These are phyloP conservation scores for Neoascia interrupta DNA, from an alignment of 2,888 invertebrate genomes.

Conservation along the genomic window DNA sequence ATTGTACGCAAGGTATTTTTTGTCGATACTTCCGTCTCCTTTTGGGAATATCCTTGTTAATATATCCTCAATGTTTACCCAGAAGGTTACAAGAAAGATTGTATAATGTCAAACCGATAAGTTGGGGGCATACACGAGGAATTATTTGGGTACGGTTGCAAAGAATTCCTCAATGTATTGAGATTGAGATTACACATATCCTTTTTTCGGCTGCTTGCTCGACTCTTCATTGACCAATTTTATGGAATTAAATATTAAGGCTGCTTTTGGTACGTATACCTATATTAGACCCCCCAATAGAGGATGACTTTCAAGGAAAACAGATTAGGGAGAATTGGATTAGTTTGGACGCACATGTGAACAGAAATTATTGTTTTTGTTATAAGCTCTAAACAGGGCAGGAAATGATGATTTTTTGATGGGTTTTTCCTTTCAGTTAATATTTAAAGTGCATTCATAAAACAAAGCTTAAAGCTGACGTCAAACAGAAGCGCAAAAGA, in stretches of 20 bases:
- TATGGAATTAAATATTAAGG: slow-evolving; percentile 29
- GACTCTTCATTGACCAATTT: slow-evolving; percentile 24
- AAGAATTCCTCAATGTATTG: slow-evolving; percentile 12
- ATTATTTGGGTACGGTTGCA: slow-evolving; percentile 9
- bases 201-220: slow-evolving; percentile 8
- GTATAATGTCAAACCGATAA: slow-evolving; percentile 36
- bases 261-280: background rate
- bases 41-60: slow-evolving; percentile 26
- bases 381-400: too few species aligned
- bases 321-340: slow-evolving; percentile 24
- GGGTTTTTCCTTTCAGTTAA: too few species aligned
- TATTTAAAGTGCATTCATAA: too few species aligned
- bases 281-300: background rate
- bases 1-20: too few species aligned
- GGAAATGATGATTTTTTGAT: too few species aligned
- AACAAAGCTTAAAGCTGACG: too few species aligned
- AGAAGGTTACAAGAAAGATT: slow-evolving; percentile 23
- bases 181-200: slow-evolving; percentile 9
- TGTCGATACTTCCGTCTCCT: too few species aligned
- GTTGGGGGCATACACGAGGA: slow-evolving; percentile 14
- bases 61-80: slow-evolving; percentile 37
- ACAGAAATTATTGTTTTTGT: slow-evolving; percentile 5
- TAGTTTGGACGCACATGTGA: slow-evolving; percentile 9
- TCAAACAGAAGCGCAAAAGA: background rate
- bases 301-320: background rate